A percentile compares a stretch with the other conserved stretches of the same genome.
Conservation (phyloP, 2,113 vertebrate genomes). For the Sterna hirundo region DNA sequence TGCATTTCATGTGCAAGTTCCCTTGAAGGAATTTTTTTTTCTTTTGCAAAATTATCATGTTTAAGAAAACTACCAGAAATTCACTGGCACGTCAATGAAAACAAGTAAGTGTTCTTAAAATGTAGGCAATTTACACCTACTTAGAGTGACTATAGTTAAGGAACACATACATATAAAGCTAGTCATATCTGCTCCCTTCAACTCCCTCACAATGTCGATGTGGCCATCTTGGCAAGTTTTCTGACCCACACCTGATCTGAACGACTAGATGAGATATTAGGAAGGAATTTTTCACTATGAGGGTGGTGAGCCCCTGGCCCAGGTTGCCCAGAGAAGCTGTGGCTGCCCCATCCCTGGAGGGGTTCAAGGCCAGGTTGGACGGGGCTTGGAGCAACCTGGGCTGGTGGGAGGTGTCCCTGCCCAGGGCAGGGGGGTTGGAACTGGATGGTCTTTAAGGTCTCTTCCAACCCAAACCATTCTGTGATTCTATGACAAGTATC, state of each 20-base stretch:
- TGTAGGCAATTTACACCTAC: constrained; percentile 53
- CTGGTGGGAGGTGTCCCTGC: background rate
- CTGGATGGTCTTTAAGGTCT: background rate
- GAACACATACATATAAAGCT: background rate
- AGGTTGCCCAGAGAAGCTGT: background rate
- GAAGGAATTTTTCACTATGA: background rate
- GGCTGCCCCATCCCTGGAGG: background rate
- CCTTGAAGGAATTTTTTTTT: background rate
- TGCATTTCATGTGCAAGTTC: background rate
- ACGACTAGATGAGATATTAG: background rate
- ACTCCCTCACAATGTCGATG: background rate
- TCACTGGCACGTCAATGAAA: constrained; percentile 14
- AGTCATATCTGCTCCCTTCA: constrained; percentile 32
- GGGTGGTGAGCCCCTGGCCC: background rate
- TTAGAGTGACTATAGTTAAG: constrained; percentile 21
- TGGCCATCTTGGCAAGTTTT: background rate
- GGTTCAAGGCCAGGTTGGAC: background rate
- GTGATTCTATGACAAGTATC: background rate
- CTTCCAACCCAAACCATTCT: background rate
- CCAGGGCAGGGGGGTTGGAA: background rate
- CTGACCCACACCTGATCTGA: background rate
- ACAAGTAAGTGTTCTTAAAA: constrained; percentile 51
- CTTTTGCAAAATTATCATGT: background rate
- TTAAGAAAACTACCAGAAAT: constrained; percentile 42
- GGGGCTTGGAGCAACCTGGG: background rate